These are phyloP conservation scores for Noctua fimbriata DNA, from an alignment of 2,888 invertebrate genomes.

Conservation along the genomic window DNA sequence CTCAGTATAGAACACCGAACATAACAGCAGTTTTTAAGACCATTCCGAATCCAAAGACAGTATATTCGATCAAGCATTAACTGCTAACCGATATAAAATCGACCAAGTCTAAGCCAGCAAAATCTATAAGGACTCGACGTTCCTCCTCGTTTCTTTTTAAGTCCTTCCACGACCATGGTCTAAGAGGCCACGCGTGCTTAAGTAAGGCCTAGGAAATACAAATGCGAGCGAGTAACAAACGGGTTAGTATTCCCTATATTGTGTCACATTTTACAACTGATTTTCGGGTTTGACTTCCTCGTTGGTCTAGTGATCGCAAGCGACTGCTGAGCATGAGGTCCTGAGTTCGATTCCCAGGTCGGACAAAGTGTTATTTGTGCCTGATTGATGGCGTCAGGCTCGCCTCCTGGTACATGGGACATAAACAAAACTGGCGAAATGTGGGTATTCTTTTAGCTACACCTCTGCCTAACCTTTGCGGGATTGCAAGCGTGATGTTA, in stretches of 20 bases:
- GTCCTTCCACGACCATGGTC: slow-evolving; percentile 56
- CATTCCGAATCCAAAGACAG: neutral
- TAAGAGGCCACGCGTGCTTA: slow-evolving; percentile 72
- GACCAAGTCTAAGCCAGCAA: slow-evolving; percentile 1
- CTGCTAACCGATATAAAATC: neutral
- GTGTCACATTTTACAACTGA: neutral
- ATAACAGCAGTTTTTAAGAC: neutral
- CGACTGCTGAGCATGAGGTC: too few species aligned
- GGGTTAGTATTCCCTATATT: slow-evolving; percentile 1
- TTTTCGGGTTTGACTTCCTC: neutral
- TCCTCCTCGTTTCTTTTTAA: slow-evolving; percentile 59
- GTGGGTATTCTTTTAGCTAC: too few species aligned
- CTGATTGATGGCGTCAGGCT: too few species aligned
- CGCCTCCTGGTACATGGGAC: too few species aligned
- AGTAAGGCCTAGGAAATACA: slow-evolving; percentile 55
- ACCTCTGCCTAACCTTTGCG: too few species aligned
- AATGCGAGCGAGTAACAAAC: slow-evolving; percentile 16
- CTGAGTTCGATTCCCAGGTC: too few species aligned
- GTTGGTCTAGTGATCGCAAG: too few species aligned
- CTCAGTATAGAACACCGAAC: neutral
- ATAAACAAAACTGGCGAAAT: too few species aligned
- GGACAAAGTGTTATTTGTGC: too few species aligned
- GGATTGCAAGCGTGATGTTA: too few species aligned
- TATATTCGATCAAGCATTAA: neutral
- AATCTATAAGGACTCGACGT: slow-evolving; percentile 29